phyloP scores from a whole-genome alignment of 2,113 vertebrate species.

The Pachyramphus minor region DNA sequence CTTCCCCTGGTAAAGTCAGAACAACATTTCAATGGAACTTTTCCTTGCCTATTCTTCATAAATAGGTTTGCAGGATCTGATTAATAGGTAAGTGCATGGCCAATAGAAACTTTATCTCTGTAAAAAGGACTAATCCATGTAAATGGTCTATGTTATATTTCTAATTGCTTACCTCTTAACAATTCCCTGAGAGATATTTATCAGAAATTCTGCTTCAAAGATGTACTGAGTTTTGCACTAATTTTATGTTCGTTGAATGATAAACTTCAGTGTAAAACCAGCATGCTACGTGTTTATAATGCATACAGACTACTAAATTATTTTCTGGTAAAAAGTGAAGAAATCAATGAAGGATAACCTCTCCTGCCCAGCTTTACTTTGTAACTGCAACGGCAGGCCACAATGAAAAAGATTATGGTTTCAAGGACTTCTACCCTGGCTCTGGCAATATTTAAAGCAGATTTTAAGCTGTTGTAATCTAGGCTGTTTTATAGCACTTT shows the following conservation, averaged over 20 bases:
- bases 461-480: not conserved
- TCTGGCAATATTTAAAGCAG: not conserved
- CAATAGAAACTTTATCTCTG: not conserved
- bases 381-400: not conserved
- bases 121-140: not conserved
- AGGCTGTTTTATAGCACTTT: not conserved
- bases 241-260: not conserved
- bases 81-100: not conserved
- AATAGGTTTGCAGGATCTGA: not conserved
- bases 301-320: not conserved
- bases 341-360: not conserved
- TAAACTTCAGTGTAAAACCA: not conserved
- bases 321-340: not conserved
- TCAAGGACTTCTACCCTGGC: not conserved
- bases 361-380: not conserved
- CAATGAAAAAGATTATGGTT: not conserved
- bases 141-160: not conserved
- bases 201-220: not conserved
- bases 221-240: not conserved
- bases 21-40: slow-evolving; percentile 28
- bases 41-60: slow-evolving; percentile 11
- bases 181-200: not conserved
- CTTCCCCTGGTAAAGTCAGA: slow-evolving; percentile 23
- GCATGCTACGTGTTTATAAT: not conserved
- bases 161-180: not conserved